Evolutionary conservation across 1,140 invertebrate genomes (phyloP), one percentile per base, ranked within the genome.

Genomic region (Steinernema khuongi): DNA sequence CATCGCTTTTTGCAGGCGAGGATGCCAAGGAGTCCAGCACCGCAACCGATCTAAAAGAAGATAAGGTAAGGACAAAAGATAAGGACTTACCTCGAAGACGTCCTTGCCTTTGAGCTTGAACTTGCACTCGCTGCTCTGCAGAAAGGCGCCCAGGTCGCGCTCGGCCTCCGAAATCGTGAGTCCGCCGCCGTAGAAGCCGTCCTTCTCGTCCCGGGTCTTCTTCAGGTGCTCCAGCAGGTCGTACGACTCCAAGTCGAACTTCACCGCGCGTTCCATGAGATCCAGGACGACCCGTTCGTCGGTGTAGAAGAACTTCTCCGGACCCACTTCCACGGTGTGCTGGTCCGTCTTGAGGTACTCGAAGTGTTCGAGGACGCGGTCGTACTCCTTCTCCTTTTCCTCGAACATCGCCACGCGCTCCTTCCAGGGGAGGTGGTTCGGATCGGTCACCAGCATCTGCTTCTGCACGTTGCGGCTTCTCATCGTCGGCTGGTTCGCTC

Each of bases 1-100:
- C 80, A 68, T 60, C 70, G 81, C 30, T 77, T 73, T 17, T 77
- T 66, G 31, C 80, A 73, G 7, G 85, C 75, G 67, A 81, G 73
- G 17, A 85, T 79, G 29, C 79, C 82, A 19, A 82, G 83, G 43
- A 85, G 70, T 19, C 81, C 85, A 19, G 80, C 83, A 43, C 85
- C 85, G 80, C 83, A 85, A 4, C 85, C 85, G 19, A 85, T 74
- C 81, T 85, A 36, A 1, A 74, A 74, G 14, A 22, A 60, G 26
- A 17, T n/a, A n/a, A 4, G 19, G 19, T 60, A 14, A n/a, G 22
- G 4, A n/a, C 50, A 17, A 26, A 60, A 7, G 11, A 60, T 14
- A 14, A 14, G 4, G 26, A 7, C 50, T 26, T 73, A 74, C 73
- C 70, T 77, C 75, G 0, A 77, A 32, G 22, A 77, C 75, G 33